A percentile compares a stretch with the other conserved stretches of the same genome.
Evolutionary conservation across 2,888 invertebrate species (phyloP).

Genomic region (Syrphus vitripennis): DNA sequence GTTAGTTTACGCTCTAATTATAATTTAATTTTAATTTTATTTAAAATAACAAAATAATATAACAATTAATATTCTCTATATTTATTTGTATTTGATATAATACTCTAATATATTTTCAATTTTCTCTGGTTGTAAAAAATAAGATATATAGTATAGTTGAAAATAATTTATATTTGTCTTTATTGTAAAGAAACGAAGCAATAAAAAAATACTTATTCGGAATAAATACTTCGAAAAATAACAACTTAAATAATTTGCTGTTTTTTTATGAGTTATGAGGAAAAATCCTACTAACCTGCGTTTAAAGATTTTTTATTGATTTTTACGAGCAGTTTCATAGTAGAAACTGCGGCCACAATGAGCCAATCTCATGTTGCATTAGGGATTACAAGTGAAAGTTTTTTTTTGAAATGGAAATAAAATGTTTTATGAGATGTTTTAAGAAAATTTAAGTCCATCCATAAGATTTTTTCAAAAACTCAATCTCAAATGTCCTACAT

Average conservation of each 20-base stretch:
- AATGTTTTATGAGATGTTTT: no score
- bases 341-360: no score
- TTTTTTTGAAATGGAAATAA: no score
- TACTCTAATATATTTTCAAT: conserved; percentile 30
- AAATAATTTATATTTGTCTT: conserved; percentile 64
- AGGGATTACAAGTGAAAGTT: no score
- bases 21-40: conserved; percentile 3
- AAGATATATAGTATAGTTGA: conserved; percentile 46
- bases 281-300: no score
- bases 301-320: no score
- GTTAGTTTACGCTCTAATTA: conserved; percentile 19
- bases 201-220: background rate
- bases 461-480: no score
- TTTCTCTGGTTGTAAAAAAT: conserved; percentile 52
- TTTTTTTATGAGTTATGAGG: background rate
- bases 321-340: no score
- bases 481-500: no score
- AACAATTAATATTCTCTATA: no score
- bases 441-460: no score
- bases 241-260: background rate
- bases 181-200: conserved; percentile 10
- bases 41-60: conserved; percentile 12
- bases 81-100: conserved; percentile 46
- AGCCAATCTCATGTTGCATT: no score
- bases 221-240: conserved; percentile 21